Evolutionary conservation across 2,113 vertebrate species (phyloP).

Genomic region (Cyprinus carpio): DNA sequence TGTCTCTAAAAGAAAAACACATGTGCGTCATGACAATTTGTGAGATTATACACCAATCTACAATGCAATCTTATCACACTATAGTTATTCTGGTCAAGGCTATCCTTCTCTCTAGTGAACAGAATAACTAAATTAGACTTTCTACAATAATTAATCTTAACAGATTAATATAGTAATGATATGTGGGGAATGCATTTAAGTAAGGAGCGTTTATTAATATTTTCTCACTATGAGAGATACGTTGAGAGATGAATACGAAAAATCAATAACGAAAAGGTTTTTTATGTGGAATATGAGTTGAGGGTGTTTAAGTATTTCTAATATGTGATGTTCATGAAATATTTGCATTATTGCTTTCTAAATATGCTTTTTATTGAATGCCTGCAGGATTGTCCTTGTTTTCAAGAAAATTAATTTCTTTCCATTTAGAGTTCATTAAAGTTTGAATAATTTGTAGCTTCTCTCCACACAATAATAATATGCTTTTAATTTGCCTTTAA

Average conservation of each 20-base stretch:
- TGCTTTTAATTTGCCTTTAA: neutral
- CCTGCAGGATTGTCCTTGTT: neutral
- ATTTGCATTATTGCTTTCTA: neutral
- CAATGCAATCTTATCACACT: neutral
- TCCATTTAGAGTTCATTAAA: neutral
- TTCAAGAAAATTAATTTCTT: neutral
- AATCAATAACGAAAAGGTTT: neutral
- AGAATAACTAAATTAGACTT: neutral
- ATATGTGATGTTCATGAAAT: neutral
- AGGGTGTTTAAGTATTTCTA: neutral
- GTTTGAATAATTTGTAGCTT: neutral
- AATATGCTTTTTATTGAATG: neutral
- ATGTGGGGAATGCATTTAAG: neutral
- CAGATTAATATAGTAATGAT: neutral
- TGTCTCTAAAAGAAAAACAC: constrained; percentile 78
- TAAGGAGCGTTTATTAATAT: neutral
- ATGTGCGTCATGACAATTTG: neutral
- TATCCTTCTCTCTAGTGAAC: neutral
- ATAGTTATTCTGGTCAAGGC: neutral
- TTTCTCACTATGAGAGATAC: neutral
- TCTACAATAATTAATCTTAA: neutral
- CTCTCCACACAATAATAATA: neutral
- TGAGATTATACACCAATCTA: neutral
- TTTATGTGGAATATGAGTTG: neutral
- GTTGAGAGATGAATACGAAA: neutral